These are phyloP conservation scores for Idaea biselata DNA, from an alignment of 2,888 invertebrate genomes.

Conservation along the genomic window DNA sequence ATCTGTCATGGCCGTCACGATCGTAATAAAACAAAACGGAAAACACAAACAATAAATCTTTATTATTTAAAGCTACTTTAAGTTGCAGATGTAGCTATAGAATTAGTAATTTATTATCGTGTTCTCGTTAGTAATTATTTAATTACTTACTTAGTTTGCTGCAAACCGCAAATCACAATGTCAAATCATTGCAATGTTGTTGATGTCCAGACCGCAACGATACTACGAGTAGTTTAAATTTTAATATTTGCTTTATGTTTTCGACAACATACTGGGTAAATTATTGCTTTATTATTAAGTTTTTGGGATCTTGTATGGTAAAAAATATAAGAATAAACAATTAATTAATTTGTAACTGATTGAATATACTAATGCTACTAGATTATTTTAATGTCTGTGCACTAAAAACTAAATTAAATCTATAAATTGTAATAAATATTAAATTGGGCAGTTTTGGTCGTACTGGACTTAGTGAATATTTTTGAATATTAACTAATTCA, in stretches of 20 bases:
- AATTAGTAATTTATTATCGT: background rate
- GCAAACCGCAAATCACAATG: constrained; percentile 47
- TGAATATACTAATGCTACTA: no score
- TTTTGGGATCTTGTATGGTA: constrained; percentile 8
- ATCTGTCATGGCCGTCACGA: background rate
- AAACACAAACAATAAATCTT: background rate
- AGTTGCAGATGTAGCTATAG: background rate
- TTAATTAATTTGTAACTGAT: no score
- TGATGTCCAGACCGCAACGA: constrained; percentile 47
- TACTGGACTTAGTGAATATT: no score
- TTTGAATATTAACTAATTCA: no score
- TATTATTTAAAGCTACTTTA: background rate
- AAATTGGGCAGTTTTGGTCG: no score
- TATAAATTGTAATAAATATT: no score
- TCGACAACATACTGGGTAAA: constrained; percentile 24
- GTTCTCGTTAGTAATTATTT: constrained; percentile 9
- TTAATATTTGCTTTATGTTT: constrained; percentile 29
- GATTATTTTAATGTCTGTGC: no score
- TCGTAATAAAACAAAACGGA: background rate
- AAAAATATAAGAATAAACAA: background rate
- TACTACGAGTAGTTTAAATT: constrained; percentile 39
- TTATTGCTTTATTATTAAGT: constrained; percentile 29
- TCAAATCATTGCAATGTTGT: constrained; percentile 60
- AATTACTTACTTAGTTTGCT: no score
- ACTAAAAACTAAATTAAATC: no score